Evolutionary conservation across 2,888 invertebrate genomes (phyloP), one percentile per base, ranked within the genome.

Genomic region (Drosophila borealis): DNA sequence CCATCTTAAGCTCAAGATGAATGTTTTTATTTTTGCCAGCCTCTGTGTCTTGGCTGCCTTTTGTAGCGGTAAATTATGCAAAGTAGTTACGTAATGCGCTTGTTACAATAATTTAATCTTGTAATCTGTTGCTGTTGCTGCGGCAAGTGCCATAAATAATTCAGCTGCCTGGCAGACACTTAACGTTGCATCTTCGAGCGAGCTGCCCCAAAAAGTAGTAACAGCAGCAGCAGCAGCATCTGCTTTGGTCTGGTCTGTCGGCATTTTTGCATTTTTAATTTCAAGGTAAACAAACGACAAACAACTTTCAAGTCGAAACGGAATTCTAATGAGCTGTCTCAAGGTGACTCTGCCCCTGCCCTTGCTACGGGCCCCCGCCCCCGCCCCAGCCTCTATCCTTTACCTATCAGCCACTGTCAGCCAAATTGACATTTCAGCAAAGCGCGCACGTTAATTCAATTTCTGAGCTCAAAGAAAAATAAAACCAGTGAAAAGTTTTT

Each of bases 91-190:
- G 88, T 91, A 90, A 91, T 91, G 88, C 88, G 79, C 88, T 91
- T 91, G 91, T 91, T 91, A 90, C 91, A 90, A 91, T 91, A 90
- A 91, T 90, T 90, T 90, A 90, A 91, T 91, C 90, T 89, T 90
- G 91, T 90, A 91, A 90, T 90, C 90, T 90, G 90, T 91, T 87
- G 81, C 83, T 75, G 51, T 33, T 59, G 48, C 36, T 71, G 87
- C 67, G 81, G 88, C 86, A 89, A 88, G 81, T 81, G 85, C 81
- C 84, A 91, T 90, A 90, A 91, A 90, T 90, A 91, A 90, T 91
- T 90, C 90, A 87, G 66, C 71, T 55, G 59, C 59, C 67, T 63
- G 53, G 46, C 70, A 65, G 49, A 49, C 57, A 62, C 54, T 75
- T 48, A n/a, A 50, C 51, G 48, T 60, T 60, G 81, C 79, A 73